phyloP scores from a whole-genome alignment of 2,888 invertebrate species.

The Tortricodes alternella region DNA sequence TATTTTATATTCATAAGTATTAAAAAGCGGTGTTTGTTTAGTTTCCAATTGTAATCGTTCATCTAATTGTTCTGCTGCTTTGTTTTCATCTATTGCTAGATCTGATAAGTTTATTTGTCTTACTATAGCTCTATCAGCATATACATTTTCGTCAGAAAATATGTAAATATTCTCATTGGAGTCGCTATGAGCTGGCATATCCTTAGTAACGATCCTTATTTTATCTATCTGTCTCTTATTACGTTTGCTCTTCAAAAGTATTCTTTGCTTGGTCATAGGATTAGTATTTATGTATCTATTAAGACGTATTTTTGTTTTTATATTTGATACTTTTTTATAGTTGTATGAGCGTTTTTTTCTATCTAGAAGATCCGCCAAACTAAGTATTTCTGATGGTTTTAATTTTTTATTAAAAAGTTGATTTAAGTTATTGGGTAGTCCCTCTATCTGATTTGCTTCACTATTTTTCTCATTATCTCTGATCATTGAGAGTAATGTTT shows the following conservation, averaged over 20 bases:
- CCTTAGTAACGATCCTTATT: conserved; percentile 46
- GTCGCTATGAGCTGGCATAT: conserved; percentile 32
- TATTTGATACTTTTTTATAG: conserved; percentile 50
- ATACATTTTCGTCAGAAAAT: conserved; percentile 59
- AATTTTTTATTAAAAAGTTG: conserved; percentile 50
- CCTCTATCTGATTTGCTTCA: conserved; percentile 8
- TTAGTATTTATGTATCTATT: conserved; percentile 59
- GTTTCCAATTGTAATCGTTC: conserved; percentile 35
- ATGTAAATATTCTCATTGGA: conserved; percentile 60
- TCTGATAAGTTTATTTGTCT: conserved; percentile 48
- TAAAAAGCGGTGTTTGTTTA: neutral
- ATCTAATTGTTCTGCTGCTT: conserved; percentile 33
- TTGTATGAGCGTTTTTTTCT: conserved; percentile 55
- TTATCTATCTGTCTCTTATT: conserved; percentile 63
- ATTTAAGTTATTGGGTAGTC: conserved; percentile 24
- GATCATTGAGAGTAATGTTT: neutral
- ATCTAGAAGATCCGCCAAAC: conserved; percentile 48
- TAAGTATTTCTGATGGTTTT: conserved; percentile 58
- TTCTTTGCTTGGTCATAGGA: conserved; percentile 46
- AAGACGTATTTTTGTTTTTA: conserved; percentile 54
- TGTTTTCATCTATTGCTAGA: conserved; percentile 29
- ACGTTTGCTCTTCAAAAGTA: conserved; percentile 57
- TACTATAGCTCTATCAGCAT: conserved; percentile 54
- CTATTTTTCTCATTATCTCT: neutral
- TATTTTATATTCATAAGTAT: conserved; percentile 40